These are phyloP conservation scores for Phalacrocorax aristotelis DNA, from an alignment of 2,113 vertebrate genomes.

Conservation along the genomic window DNA sequence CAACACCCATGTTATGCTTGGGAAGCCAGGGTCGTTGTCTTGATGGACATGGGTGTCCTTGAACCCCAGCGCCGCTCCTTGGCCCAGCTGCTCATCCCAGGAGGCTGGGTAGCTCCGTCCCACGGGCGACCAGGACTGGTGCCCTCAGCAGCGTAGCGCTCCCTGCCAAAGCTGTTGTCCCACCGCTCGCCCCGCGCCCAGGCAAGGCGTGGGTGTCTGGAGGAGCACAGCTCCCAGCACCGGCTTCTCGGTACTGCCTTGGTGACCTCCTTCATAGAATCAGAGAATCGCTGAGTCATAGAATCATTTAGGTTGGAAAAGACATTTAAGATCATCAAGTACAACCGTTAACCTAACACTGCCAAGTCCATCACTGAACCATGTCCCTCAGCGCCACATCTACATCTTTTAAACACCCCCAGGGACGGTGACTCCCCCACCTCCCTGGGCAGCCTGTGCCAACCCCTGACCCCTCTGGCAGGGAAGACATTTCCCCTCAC, in stretches of 20 bases:
- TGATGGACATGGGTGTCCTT: background rate
- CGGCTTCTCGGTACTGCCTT: background rate
- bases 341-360: background rate
- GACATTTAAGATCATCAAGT: background rate
- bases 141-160: background rate
- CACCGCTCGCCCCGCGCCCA: background rate
- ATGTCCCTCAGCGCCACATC: background rate
- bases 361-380: background rate
- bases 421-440: background rate
- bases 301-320: background rate
- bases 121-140: accelerated
- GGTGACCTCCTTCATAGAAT: background rate
- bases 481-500: background rate
- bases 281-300: background rate
- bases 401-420: background rate
- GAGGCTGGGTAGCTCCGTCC: background rate
- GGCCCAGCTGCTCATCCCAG: background rate
- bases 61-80: background rate
- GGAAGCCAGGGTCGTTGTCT: background rate
- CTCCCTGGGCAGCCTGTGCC: background rate
- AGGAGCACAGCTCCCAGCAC: no score
- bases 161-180: background rate
- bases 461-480: no score
- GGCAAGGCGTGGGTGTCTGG: background rate
- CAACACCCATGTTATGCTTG: background rate